These are phyloP conservation scores for Coregonus clupeaformis DNA, from an alignment of 2,113 vertebrate genomes.

Conservation along the genomic window DNA sequence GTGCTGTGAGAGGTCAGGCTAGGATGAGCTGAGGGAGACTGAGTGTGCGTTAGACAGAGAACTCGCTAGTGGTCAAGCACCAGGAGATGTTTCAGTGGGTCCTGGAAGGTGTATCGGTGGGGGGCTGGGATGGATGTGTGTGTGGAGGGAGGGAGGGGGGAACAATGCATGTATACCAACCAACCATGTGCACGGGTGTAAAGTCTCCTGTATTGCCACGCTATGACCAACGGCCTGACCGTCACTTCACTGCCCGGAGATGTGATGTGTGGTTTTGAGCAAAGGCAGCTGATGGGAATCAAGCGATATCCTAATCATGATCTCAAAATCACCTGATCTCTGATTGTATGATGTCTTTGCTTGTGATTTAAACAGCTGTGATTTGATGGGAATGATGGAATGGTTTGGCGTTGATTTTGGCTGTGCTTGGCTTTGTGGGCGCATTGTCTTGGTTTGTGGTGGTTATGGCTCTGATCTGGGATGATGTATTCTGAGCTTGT, in stretches of 20 bases:
- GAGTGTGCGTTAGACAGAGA: conserved; percentile 32
- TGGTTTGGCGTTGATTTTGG: conserved; percentile 9
- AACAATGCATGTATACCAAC: not conserved
- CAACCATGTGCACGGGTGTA: conserved; percentile 34
- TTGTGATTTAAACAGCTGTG: too few relatives aligned
- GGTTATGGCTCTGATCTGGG: not conserved
- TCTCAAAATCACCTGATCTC: conserved; percentile 44
- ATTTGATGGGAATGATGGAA: not conserved
- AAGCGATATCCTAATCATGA: conserved; percentile 4
- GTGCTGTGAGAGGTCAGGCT: not conserved
- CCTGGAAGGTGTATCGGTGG: too few relatives aligned
- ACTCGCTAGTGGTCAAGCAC: not conserved
- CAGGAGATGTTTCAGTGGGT: too few relatives aligned
- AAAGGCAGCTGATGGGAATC: conserved; percentile 11
- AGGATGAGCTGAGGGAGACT: not conserved
- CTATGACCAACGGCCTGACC: conserved; percentile 12
- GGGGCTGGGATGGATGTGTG: conserved; percentile 3
- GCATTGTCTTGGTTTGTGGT: conserved; percentile 2
- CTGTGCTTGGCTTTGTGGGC: conserved; percentile 59
- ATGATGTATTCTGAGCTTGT: conserved; percentile 19
- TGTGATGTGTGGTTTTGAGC: conserved; percentile 28
- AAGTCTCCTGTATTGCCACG: not conserved
- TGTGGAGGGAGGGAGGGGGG: conserved; percentile 1
- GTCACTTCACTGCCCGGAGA: conserved; percentile 14
- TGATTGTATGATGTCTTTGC: conserved; percentile 14